These are phyloP conservation scores for Trididemnum miniatum DNA, from an alignment of 23 tunicate species.

Conservation along the genomic window DNA sequence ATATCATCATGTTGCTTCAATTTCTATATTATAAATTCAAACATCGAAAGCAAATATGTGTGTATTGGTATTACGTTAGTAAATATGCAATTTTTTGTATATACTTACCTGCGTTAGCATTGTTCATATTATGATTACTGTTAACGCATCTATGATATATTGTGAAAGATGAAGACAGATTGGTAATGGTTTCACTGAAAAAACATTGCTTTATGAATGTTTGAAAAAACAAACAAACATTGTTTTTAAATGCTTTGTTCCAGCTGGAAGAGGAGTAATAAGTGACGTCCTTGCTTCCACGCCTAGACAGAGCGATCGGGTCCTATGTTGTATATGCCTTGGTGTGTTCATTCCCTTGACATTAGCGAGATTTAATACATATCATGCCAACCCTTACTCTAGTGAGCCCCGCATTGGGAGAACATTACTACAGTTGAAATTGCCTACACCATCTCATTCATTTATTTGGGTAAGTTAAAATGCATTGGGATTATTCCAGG, in stretches of 20 bases:
- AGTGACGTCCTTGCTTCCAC: conserved; percentile 25
- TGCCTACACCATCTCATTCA: conserved; percentile 4
- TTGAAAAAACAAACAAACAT: too few relatives aligned
- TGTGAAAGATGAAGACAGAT: too few relatives aligned
- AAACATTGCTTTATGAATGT: too few relatives aligned
- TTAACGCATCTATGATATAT: too few relatives aligned
- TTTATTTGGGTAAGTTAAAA: conserved; percentile 5
- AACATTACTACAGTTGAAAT: conserved; percentile 26
- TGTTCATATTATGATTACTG: too few relatives aligned
- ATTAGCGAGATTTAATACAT: neutral
- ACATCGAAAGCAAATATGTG: conserved; percentile 28
- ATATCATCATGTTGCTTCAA: conserved; percentile 75
- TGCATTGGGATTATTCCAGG: too few relatives aligned
- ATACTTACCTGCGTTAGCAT: too few relatives aligned
- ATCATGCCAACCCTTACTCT: neutral
- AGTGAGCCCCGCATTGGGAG: conserved; percentile 42
- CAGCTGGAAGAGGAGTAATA: conserved; percentile 45
- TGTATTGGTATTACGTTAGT: too few relatives aligned
- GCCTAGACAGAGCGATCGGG: neutral
- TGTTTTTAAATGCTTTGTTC: too few relatives aligned
- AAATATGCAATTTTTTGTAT: too few relatives aligned
- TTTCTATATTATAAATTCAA: conserved; percentile 54
- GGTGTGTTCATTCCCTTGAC: conserved; percentile 39
- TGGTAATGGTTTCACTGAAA: too few relatives aligned
- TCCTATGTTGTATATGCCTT: conserved; percentile 61